A percentile compares a stretch with the other conserved stretches of the same genome.
Evolutionary conservation across 1,140 invertebrate species (phyloP).

Genomic region (Melanaphis sacchari): DNA sequence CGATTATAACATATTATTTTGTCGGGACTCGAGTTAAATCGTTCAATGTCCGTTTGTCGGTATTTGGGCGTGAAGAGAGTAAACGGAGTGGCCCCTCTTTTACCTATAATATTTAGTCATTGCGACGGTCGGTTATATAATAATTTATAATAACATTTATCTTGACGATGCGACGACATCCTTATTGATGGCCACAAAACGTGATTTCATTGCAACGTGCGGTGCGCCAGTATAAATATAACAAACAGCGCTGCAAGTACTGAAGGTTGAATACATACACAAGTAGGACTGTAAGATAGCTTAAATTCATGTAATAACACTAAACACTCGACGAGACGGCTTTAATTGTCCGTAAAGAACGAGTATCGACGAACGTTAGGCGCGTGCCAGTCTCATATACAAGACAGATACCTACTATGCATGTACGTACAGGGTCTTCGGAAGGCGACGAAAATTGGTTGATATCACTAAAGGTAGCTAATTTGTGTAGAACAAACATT

Average conservation of each 20-base stretch:
- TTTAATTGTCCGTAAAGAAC: not conserved
- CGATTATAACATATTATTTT: not conserved
- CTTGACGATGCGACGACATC: not conserved
- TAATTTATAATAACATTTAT: not conserved
- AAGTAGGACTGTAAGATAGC: not conserved
- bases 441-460: not conserved
- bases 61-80: too few relatives aligned
- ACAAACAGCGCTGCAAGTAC: not conserved
- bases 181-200: slow-evolving; percentile 6
- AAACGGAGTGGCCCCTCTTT: not conserved
- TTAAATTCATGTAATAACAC: not conserved
- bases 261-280: not conserved
- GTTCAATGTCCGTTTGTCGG: not conserved
- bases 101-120: not conserved
- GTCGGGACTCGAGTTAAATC: not conserved
- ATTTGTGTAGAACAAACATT: not conserved
- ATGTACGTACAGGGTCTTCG: too few relatives aligned
- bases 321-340: not conserved
- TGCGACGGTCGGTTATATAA: not conserved
- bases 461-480: accelerated
- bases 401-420: too few relatives aligned
- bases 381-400: not conserved
- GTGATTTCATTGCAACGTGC: not conserved
- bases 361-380: not conserved
- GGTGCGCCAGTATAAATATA: not conserved